Percentiles rank a stretch among this genome's conserved stretches.
Evolutionary conservation across 2,888 invertebrate genomes (phyloP).

Genomic region (Patella depressa): DNA sequence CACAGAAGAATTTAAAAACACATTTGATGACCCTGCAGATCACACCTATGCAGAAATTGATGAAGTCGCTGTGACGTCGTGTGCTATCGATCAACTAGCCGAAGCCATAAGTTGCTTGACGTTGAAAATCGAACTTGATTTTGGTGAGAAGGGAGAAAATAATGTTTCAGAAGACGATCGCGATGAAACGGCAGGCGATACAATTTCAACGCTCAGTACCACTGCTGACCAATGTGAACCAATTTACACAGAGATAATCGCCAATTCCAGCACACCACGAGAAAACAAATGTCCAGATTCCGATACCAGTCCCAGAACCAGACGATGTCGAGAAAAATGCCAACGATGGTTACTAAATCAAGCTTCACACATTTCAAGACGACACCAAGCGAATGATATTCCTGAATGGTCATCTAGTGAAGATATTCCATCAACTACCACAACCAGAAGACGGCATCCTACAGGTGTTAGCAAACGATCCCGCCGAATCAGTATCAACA

Average conservation of each 20-base stretch:
- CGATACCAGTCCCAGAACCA: not conserved
- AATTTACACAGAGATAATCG: not conserved
- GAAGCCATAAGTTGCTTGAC: not conserved
- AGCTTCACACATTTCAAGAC: not conserved
- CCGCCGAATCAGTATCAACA: not conserved
- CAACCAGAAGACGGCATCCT: not conserved
- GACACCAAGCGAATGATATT: not conserved
- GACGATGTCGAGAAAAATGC: not conserved
- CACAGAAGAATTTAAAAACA: no score
- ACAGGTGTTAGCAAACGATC: not conserved
- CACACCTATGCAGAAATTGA: slow-evolving; percentile 4
- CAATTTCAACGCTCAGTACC: no score
- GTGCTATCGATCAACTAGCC: not conserved
- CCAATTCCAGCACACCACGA: not conserved
- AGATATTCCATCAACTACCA: not conserved
- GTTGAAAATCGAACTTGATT: not conserved
- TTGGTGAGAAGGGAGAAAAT: not conserved
- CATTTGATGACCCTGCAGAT: not conserved
- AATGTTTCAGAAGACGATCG: not conserved
- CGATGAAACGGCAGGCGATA: no score
- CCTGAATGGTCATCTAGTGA: not conserved
- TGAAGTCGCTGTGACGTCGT: not conserved
- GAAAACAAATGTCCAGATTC: not conserved
- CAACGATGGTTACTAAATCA: not conserved
- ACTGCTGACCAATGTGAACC: not conserved